These are phyloP conservation scores for Octopus sinensis DNA, from an alignment of 1,140 invertebrate species.

Conservation along the genomic window DNA sequence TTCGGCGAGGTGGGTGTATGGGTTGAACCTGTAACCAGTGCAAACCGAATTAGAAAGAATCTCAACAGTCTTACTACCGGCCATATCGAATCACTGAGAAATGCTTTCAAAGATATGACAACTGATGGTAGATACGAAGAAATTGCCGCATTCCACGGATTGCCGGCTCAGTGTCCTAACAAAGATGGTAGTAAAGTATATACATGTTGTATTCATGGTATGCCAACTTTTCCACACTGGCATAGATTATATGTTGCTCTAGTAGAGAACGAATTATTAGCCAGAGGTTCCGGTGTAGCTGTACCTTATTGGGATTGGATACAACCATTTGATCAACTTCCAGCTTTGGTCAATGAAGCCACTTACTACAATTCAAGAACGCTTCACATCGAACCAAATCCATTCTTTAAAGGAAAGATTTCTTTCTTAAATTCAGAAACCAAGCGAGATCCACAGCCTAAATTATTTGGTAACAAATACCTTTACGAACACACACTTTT, in stretches of 20 bases:
- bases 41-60: conserved; percentile 25
- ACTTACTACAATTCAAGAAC: conserved; percentile 27
- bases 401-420: conserved; percentile 9
- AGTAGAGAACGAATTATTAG: conserved; percentile 26
- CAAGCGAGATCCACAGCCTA: background rate
- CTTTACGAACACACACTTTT: conserved; percentile 17
- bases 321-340: conserved; percentile 19
- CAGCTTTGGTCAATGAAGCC: conserved; percentile 17
- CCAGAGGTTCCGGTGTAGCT: conserved; percentile 21
- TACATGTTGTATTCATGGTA: conserved; percentile 30
- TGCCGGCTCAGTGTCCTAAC: conserved; percentile 26
- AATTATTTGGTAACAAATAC: conserved; percentile 13
- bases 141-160: conserved; percentile 32
- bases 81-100: conserved; percentile 28
- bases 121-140: conserved; percentile 29
- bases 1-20: conserved; percentile 17
- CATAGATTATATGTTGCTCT: conserved; percentile 28
- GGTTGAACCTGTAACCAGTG: conserved; percentile 18
- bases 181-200: conserved; percentile 17
- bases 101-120: conserved; percentile 26
- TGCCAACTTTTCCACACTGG: conserved; percentile 36
- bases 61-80: conserved; percentile 22
- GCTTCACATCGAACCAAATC: conserved; percentile 1
- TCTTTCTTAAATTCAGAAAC: conserved; percentile 6
- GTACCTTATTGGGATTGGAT: conserved; percentile 36